phyloP scores from a whole-genome alignment of 2,113 vertebrate species.

The Oxyura jamaicensis region DNA sequence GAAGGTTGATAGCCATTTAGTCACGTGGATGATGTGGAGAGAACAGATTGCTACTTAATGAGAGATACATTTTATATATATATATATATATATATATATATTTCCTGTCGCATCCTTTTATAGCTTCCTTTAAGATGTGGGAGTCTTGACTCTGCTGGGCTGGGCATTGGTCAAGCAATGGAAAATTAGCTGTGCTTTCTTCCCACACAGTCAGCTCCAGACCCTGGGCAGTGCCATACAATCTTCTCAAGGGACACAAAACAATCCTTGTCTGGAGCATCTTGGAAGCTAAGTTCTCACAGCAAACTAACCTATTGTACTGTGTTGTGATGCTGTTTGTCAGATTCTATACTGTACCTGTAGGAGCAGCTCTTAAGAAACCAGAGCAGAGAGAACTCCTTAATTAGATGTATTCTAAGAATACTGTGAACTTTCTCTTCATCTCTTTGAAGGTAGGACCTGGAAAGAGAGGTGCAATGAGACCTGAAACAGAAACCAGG shows the following conservation, averaged over 20 bases:
- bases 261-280: background rate
- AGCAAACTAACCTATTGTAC: background rate
- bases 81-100: background rate
- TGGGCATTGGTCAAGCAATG: background rate
- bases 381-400: background rate
- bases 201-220: background rate
- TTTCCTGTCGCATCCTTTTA: background rate
- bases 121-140: background rate
- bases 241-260: background rate
- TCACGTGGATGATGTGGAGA: background rate
- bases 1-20: background rate
- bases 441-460: background rate
- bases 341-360: background rate
- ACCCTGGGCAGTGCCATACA: background rate
- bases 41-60: background rate
- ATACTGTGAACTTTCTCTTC: background rate
- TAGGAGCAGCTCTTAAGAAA: background rate
- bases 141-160: background rate
- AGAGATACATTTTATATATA: background rate
- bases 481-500: background rate
- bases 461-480: background rate
- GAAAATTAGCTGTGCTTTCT: background rate
- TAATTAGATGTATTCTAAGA: rapidly evolving
- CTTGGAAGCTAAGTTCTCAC: background rate
- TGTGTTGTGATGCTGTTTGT: background rate